Percentiles rank a stretch among this genome's conserved stretches.
Conservation (phyloP, 1,140 invertebrate genomes). For the Papilio dardanus region DNA sequence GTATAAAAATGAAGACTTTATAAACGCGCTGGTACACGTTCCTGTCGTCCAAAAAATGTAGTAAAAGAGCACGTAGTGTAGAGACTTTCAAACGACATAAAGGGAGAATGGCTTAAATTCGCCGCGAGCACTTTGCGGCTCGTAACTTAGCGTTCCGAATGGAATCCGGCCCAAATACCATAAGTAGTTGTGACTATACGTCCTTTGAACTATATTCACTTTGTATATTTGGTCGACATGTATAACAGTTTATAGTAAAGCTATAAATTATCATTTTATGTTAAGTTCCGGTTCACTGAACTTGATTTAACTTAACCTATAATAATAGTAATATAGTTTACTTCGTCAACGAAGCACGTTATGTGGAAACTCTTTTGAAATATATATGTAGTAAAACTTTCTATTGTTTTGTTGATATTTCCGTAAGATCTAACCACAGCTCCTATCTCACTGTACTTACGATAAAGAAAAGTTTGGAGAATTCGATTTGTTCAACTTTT, state of each 20-base stretch:
- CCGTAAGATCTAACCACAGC: too few relatives aligned
- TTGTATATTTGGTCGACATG: background rate
- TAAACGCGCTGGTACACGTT: background rate
- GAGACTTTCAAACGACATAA: slow-evolving; percentile 12
- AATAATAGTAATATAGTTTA: background rate
- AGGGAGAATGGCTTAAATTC: slow-evolving; percentile 1
- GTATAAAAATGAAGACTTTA: background rate
- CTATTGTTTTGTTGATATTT: too few relatives aligned
- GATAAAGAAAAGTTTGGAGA: too few relatives aligned
- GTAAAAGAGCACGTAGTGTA: background rate
- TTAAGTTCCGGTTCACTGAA: background rate
- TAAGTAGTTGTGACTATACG: slow-evolving; percentile 7
- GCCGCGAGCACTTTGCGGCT: slow-evolving; percentile 11
- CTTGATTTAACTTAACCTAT: background rate
- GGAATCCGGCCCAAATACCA: slow-evolving; percentile 10
- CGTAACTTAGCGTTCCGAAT: background rate
- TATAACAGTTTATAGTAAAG: background rate
- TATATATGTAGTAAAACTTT: too few relatives aligned
- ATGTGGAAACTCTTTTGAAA: background rate
- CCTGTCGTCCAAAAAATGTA: background rate
- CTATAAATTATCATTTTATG: background rate
- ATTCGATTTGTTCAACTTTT: too few relatives aligned
- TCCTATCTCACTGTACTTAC: too few relatives aligned
- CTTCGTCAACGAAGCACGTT: background rate
- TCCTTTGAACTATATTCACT: slow-evolving; percentile 12